Base-by-base conservation (phyloP, 2,888 invertebrate genomes). In the Chalcis sispes region DNA sequence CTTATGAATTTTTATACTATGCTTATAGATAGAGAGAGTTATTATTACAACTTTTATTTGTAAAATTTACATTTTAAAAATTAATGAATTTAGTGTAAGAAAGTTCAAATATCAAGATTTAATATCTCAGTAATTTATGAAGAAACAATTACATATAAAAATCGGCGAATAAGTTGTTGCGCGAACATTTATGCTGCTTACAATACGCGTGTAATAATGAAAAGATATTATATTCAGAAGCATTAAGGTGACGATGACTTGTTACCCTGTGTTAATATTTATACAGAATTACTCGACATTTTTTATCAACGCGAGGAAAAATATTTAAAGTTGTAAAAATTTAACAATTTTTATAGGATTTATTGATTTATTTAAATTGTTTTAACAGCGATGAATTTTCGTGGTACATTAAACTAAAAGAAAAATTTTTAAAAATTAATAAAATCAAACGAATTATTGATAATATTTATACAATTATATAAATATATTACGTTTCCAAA, bases 251-350 rank as follows among this genome's bases (percentile, higher is more conserved):
- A 85, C 85, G 84, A 75, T 85, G 85, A 85, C 82, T 85, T 81
- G 83, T 85, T 86, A 86, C 85, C 86, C 85, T 86, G 86, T 86
- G 80, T 85, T 81, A 81, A 81, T 7, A 84, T 83, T 81, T 81
- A 81, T 83, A 84, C 81, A 79, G 81, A 86, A 84, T 81, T 70
- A 79, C 73, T 79, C 76, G 79, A 75, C 72, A 69, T 81, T 78
- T 73, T 77, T 75, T 36, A 7, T 36, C 80, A 80, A 77, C 20
- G 64, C 27, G 66, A 27, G 50, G 61, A 71, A 71, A 52, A 71
- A 71, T 71, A 75, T 66, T 71, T 64, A 56, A 27, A 23, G n/a
- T n/a, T n/a, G n/a, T 36, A 20, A 8, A 48, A 50, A 64, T 69
- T 48, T 25, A 7, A 42, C 2, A 42, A 36, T 7, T 36, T 36